Evolutionary conservation across 2,888 invertebrate genomes (phyloP), one percentile per base, ranked within the genome.

Genomic region (Hetaerina titia): DNA sequence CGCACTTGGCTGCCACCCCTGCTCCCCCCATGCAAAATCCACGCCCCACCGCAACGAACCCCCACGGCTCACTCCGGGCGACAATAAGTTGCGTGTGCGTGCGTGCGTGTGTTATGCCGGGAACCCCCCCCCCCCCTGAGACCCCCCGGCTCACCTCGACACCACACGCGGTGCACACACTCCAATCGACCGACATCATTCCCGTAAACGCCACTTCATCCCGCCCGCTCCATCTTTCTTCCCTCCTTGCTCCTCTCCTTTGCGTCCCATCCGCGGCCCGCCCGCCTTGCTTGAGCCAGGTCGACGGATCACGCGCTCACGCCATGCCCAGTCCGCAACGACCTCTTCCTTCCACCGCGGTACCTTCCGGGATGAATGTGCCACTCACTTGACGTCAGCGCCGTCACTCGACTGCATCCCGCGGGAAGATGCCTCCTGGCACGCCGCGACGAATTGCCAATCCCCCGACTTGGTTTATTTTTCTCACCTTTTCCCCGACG

Each of bases 181-280:
- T 25, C 90, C 6, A 22, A 31, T 90, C 64, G 31, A 2, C 64
- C 17, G 63, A 31, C 63, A n/a, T 56, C 56, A 13, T 63, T 45
- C 69, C 90, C 22, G 19, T 64, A 45, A 64, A 90, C 63, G 64
- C 45, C 90, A 19, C 45, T 90, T 45, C 90, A 90, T 63, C 31
- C 45, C 90, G 17, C 31, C 69, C 69, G 22, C n/a, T 22, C 69
- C 69, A 69, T 69, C 69, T 69, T 69, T 64, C 45, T 90, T 69
- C 69, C 69, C 69, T 22, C 69, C 6, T 5, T 9, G 19, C n/a
- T n/a, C 69, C 45, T 31, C 64, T 45, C 19, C 45, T 11, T 45
- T 64, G 5, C 17, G 19, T 45, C 45, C 31, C 64, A 31, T 90
- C 90, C 19, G 15, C 19, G 63, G 15, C 2, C 17, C 45, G 13